Conservation (phyloP, 2,888 invertebrate genomes). For the Caenorhabditis parvicauda region DNA sequence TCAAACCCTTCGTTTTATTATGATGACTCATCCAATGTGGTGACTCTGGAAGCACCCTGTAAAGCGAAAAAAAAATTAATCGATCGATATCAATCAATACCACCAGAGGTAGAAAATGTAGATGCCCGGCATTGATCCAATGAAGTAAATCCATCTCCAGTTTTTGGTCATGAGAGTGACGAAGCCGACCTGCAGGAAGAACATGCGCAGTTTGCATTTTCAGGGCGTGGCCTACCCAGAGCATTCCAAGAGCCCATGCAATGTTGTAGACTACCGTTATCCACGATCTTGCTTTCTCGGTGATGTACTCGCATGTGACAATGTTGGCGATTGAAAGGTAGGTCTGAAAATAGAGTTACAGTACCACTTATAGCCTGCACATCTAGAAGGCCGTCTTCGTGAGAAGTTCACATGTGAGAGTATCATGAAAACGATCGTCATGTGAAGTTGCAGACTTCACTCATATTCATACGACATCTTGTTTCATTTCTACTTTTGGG, state of each 20-base stretch:
- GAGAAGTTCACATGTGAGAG: too few relatives aligned
- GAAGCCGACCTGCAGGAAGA: background rate
- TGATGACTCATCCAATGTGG: constrained; percentile 26
- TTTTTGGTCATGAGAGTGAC: constrained; percentile 17
- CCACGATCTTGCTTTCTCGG: constrained; percentile 21
- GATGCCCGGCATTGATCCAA: constrained; percentile 8
- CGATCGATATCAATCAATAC: background rate
- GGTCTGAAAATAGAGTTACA: constrained; percentile 12
- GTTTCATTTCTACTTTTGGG: too few relatives aligned
- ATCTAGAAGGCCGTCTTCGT: too few relatives aligned
- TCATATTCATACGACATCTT: too few relatives aligned
- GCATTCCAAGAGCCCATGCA: constrained; percentile 25
- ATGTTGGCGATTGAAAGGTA: constrained; percentile 22
- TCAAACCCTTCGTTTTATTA: constrained; percentile 15
- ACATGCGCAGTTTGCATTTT: background rate
- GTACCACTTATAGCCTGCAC: too few relatives aligned
- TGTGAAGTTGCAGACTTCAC: too few relatives aligned
- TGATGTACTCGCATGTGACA: constrained; percentile 22
- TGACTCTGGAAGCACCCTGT: constrained; percentile 14
- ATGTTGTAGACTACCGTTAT: constrained; percentile 30
- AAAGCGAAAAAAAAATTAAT: background rate
- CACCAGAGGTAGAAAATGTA: constrained; percentile 13
- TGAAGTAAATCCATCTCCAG: constrained; percentile 28
- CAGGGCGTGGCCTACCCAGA: constrained; percentile 7
- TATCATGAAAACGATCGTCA: too few relatives aligned